Base-by-base conservation (phyloP, 1,140 invertebrate genomes). In the Limonius californicus region DNA sequence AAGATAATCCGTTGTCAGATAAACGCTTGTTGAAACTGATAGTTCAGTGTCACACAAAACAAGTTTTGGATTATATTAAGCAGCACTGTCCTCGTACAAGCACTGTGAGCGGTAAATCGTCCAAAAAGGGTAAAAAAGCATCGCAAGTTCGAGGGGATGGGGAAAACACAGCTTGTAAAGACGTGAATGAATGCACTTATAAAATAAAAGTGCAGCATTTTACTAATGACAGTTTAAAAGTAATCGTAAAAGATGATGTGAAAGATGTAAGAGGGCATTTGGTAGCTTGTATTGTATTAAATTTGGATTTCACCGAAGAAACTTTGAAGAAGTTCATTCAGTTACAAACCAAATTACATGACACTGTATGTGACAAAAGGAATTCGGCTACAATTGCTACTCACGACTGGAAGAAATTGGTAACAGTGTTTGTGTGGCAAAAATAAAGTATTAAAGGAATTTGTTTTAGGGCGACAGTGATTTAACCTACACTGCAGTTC, bases 381-480 rank as follows among this genome's bases (percentile, higher is more conserved):
- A 88, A 88, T 70, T 77, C 80, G 1, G 88, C 89, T 4, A 92
- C 90, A 1, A 88, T 94, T 64, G 90, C 90, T 8, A 92, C 90
- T 1, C 91, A 93, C 78, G 90, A 94, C 76, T 74, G 90, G 53
- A 79, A 78, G 19, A 84, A 85, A 67, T 76, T 93, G 82, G 83
- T 81, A 75, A 71, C 68, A 15, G 39, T 53, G 11, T 63, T 59
- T 16, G 8, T 8, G 16, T 23, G 16, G 8, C 8, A 55, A 27
- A 55, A 7, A 27, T 43, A 15, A n/a, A 42, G 4, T 19, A 9
- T 15, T 20, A 19, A n/a, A 30, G 3, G n/a, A 16, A 7, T 56
- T 56, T 27, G 9, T 72, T 68, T 61, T 56, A 69, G 70, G 64
- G 54, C 39, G 30, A 50, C 81, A 83, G 84, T 66, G 81, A 87